Evolutionary conservation across 2,113 vertebrate species (phyloP).

Genomic region (Oncorhynchus masou): DNA sequence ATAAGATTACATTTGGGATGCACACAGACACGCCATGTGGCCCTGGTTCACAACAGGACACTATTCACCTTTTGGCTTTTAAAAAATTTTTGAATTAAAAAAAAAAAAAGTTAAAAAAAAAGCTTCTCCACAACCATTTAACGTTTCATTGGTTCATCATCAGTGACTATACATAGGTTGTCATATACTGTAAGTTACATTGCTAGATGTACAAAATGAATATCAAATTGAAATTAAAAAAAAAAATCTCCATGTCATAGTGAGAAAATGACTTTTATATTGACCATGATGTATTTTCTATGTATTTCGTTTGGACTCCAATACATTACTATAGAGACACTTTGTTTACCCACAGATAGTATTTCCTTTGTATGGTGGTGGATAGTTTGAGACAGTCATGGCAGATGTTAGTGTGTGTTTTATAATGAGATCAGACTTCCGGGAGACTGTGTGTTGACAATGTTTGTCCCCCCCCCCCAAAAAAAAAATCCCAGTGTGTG

Average conservation of each 20-base stretch:
- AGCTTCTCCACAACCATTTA: slow-evolving; percentile 27
- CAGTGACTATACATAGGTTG: slow-evolving; percentile 22
- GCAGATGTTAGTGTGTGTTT: slow-evolving; percentile 58
- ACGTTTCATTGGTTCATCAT: slow-evolving; percentile 37
- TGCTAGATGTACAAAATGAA: background rate
- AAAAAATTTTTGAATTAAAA: slow-evolving; percentile 29
- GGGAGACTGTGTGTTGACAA: slow-evolving; percentile 72
- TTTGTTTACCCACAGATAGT: background rate
- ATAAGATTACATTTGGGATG: no score
- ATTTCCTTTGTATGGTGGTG: slow-evolving; percentile 23
- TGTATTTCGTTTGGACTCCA: background rate
- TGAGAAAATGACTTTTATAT: background rate
- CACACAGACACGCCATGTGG: slow-evolving; percentile 61
- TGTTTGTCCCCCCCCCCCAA: slow-evolving; percentile 50
- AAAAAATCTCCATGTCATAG: background rate
- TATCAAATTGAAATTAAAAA: background rate
- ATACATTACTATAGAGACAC: background rate
- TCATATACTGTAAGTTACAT: background rate
- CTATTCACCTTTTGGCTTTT: slow-evolving; percentile 48
- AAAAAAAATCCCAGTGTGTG: slow-evolving; percentile 46
- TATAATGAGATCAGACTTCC: slow-evolving; percentile 79
- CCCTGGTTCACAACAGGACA: slow-evolving; percentile 49
- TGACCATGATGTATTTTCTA: background rate
- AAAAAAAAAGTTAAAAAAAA: background rate
- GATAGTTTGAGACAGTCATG: slow-evolving; percentile 26